A percentile compares a stretch with the other conserved stretches of the same genome.
phyloP scores from a whole-genome alignment of 2,888 invertebrate species.

The Xanthorhoe designata region DNA sequence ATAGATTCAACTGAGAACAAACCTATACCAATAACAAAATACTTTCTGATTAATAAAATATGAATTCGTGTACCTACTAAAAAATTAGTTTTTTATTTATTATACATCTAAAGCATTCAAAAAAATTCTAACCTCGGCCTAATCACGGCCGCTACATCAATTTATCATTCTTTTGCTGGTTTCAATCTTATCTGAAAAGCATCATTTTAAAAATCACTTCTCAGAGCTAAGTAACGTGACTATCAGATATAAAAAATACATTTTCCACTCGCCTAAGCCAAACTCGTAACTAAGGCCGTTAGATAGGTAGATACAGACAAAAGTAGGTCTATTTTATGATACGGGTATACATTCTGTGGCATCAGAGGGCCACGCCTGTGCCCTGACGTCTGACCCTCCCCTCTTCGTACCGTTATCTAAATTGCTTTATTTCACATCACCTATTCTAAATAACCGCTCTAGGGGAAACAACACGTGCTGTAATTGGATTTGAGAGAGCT shows the following conservation, averaged over 20 bases:
- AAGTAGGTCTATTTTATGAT: conserved; percentile 26
- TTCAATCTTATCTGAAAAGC: too few relatives aligned
- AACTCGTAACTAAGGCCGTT: not conserved
- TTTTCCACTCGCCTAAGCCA: not conserved
- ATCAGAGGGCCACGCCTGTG: conserved; percentile 27
- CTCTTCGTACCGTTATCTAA: conserved; percentile 43
- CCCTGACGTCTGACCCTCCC: conserved; percentile 36
- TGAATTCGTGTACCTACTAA: too few relatives aligned
- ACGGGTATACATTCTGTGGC: conserved; percentile 28
- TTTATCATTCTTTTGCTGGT: too few relatives aligned
- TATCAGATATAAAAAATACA: too few relatives aligned
- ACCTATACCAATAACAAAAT: not conserved
- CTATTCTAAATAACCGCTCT: conserved; percentile 44
- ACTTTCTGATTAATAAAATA: too few relatives aligned
- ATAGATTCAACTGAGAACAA: not conserved
- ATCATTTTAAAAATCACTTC: too few relatives aligned
- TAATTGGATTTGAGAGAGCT: conserved; percentile 35
- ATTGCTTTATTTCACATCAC: conserved; percentile 47
- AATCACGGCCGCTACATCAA: too few relatives aligned
- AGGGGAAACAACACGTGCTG: conserved; percentile 37
- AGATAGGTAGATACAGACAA: conserved; percentile 8
- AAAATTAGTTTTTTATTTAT: too few relatives aligned
- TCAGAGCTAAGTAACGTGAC: too few relatives aligned
- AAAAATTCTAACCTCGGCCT: too few relatives aligned
- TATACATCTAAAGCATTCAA: too few relatives aligned